Evolutionary conservation across 2,113 vertebrate genomes (phyloP).

Genomic region (Crypturellus undulatus): DNA sequence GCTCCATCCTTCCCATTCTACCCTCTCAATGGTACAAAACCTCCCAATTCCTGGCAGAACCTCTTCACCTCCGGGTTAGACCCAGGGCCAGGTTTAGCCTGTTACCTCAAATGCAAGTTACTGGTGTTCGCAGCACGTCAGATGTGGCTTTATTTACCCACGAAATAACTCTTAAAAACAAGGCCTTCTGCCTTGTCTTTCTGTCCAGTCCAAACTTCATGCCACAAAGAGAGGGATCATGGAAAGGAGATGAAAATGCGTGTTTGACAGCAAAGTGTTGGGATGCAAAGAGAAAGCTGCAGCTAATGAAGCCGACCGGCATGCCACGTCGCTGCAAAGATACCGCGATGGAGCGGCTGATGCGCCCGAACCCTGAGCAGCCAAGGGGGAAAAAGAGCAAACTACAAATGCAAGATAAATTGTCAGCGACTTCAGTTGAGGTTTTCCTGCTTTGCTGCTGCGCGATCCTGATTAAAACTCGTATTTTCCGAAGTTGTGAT

Average conservation of each 20-base stretch:
- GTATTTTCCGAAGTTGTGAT: background rate
- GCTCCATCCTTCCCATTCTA: background rate
- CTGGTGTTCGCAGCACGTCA: background rate
- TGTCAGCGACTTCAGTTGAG: background rate
- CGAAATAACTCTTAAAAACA: background rate
- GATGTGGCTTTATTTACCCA: background rate
- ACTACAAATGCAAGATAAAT: slow-evolving; percentile 3
- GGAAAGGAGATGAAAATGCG: background rate
- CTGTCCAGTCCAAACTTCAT: background rate
- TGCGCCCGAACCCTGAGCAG: background rate
- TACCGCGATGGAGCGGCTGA: background rate
- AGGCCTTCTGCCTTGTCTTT: background rate
- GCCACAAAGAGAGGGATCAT: background rate
- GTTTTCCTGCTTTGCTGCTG: slow-evolving; percentile 48
- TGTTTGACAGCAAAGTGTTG: no score
- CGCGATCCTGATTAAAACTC: background rate
- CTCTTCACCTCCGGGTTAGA: background rate
- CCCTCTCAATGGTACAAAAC: background rate
- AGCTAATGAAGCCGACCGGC: background rate
- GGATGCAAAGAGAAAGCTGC: background rate
- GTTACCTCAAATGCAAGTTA: background rate
- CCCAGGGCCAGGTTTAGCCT: background rate
- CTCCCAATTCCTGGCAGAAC: background rate
- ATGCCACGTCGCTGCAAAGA: background rate
- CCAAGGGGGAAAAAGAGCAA: background rate